Evolutionary conservation across 2,888 invertebrate species (phyloP).

Genomic region (Scrobipalpa atriplicella): DNA sequence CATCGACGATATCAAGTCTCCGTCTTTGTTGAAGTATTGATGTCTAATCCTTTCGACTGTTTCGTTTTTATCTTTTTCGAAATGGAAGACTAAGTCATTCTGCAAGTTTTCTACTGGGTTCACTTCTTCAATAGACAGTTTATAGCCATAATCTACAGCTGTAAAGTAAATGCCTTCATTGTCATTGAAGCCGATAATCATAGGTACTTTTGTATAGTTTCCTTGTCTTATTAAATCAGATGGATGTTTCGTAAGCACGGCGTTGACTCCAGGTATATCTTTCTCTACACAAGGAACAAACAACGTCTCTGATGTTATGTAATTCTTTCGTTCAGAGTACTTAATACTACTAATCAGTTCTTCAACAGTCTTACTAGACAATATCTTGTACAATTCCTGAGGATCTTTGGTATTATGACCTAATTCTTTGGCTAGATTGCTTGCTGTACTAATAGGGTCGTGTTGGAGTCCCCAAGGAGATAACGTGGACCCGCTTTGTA

Average conservation of each 20-base stretch:
- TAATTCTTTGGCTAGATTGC: conserved; percentile 60
- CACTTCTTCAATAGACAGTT: conserved; percentile 48
- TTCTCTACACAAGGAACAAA: conserved; percentile 73
- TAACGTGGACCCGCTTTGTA: conserved; percentile 71
- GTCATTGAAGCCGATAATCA: conserved; percentile 73
- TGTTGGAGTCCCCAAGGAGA: conserved; percentile 70
- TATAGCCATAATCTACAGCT: conserved; percentile 61
- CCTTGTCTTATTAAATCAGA: conserved; percentile 60
- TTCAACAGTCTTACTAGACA: conserved; percentile 56
- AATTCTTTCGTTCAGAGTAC: conserved; percentile 60
- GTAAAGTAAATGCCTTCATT: conserved; percentile 73
- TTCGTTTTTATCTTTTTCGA: conserved; percentile 54
- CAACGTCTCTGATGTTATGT: conserved; percentile 61
- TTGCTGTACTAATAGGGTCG: conserved; percentile 64
- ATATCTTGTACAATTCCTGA: conserved; percentile 59
- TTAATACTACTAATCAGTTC: conserved; percentile 62
- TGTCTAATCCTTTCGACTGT: conserved; percentile 54
- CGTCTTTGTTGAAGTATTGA: conserved; percentile 62
- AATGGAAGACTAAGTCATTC: conserved; percentile 63
- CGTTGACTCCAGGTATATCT: conserved; percentile 60
- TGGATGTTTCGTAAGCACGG: conserved; percentile 63
- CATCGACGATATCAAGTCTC: conserved; percentile 68
- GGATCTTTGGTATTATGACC: conserved; percentile 67
- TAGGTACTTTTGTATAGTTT: conserved; percentile 71
- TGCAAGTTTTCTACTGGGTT: conserved; percentile 54